A percentile compares a stretch with the other conserved stretches of the same genome.
These are phyloP conservation scores for Oreonectes daqikongensis DNA, from an alignment of 2,797 vertebrate genomes.

Conservation along the genomic window DNA sequence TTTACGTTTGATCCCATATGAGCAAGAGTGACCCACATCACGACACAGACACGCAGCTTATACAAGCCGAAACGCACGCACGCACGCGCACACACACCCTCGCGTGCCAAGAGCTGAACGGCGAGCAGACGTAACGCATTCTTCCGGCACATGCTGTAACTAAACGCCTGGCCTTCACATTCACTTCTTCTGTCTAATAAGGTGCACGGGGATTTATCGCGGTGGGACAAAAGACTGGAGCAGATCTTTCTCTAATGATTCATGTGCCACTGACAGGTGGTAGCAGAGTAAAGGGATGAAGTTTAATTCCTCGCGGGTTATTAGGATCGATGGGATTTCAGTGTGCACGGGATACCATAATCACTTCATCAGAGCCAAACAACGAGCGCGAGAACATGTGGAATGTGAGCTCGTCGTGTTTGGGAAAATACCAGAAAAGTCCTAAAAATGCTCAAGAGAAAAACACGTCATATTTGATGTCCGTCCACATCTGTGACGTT, in stretches of 20 bases:
- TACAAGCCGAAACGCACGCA: constrained; percentile 27
- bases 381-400: constrained; percentile 8
- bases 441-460: constrained; percentile 19
- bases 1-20: not conserved
- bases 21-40: constrained; percentile 7
- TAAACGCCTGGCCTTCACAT: constrained; percentile 64
- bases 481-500: not conserved
- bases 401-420: not conserved
- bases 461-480: not conserved
- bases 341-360: constrained; percentile 44
- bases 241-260: constrained; percentile 61
- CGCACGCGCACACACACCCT: constrained; percentile 24
- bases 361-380: constrained; percentile 55
- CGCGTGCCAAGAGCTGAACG: constrained; percentile 61
- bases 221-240: constrained; percentile 61
- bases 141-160: constrained; percentile 58
- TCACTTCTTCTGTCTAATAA: constrained; percentile 64
- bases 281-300: constrained; percentile 44
- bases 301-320: constrained; percentile 52
- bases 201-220: constrained; percentile 72
- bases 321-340: constrained; percentile 58
- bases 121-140: constrained; percentile 54
- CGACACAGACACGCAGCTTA: not conserved
- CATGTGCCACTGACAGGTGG: constrained; percentile 63
- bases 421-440: constrained; percentile 16